Base-by-base conservation (phyloP, 2,113 vertebrate species). In the Spermophilus dauricus region DNA sequence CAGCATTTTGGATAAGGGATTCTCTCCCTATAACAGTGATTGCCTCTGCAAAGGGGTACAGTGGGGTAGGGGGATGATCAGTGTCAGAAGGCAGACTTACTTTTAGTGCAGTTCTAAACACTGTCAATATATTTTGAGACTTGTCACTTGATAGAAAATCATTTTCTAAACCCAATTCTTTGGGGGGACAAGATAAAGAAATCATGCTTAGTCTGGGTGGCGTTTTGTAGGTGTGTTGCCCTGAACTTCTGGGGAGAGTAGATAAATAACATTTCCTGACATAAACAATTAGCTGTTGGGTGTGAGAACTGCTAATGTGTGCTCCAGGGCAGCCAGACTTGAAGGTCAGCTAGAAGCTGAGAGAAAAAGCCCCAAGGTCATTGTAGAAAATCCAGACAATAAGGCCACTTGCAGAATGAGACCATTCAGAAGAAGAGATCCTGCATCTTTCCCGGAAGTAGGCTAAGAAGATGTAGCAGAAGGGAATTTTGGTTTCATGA, bases 291-390 rank as follows among this genome's bases (percentile, higher is more conserved):
- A 75, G 77, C 83, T 78, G 32, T 48, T 77, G 69, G 39, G 37
- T 70, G 34, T 87, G 76, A 94, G 81, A 91, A 86, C 9, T 45
- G 17, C 58, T 28, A 45, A 61, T 48, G 65, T 67, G 56, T 24
- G 65, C 45, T 48, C 80, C 34, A 45, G 10, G 87, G 76, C 30
- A 82, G 94, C 58, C 96, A 95, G 67, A 83, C 63, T 42, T 67
- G 90, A 95, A 86, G 92, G 61, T 95, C 83, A 89, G 73, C 48
- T 7, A 16, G 73, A 91, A 94, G 48, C 67, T 10, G 28, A 88
- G 65, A 87, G 78, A 84, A 89, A 85, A 75, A 56, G 22, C 51
- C 28, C 42, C 91, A 92, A 97, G 88, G 65, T 96, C 93, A 67
- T 1, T 56, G 39, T 10, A 22, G 16, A 88, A 73, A 86, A 70